A percentile compares a stretch with the other conserved stretches of the same genome.
Evolutionary conservation across 2,888 invertebrate genomes (phyloP).

Genomic region (Chrysolina oricalcia): DNA sequence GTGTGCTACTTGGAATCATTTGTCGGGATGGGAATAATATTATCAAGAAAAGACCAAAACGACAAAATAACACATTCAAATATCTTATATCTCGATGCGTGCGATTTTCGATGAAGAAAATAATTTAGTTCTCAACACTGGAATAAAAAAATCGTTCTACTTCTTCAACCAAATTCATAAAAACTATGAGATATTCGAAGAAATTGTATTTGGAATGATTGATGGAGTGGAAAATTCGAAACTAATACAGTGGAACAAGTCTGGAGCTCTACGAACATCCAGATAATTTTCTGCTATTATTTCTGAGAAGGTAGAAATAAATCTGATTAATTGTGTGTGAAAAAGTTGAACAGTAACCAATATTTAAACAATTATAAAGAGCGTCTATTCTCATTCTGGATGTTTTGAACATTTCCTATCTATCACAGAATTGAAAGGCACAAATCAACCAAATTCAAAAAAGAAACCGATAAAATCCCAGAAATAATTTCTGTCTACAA

Average conservation of each 20-base stretch:
- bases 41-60: too few species aligned
- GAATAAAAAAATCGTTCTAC: too few species aligned
- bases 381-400: conserved; percentile 11
- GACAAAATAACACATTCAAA: too few species aligned
- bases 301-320: conserved; percentile 13
- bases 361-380: conserved; percentile 37
- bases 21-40: too few species aligned
- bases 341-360: conserved; percentile 32
- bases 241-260: not conserved
- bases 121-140: too few species aligned
- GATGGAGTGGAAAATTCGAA: not conserved
- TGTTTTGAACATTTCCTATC: conserved; percentile 62
- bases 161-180: too few species aligned
- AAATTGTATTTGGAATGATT: not conserved
- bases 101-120: too few species aligned
- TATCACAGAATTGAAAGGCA: conserved; percentile 69
- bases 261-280: not conserved
- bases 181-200: too few species aligned
- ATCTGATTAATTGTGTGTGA: conserved; percentile 30
- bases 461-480: conserved; percentile 59
- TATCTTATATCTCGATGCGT: too few species aligned
- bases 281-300: conserved; percentile 1
- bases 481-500: conserved; percentile 62
- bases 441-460: conserved; percentile 66
- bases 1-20: too few species aligned